These are phyloP conservation scores for Probosciger aterrimus DNA, from an alignment of 2,113 vertebrate species.

Conservation along the genomic window DNA sequence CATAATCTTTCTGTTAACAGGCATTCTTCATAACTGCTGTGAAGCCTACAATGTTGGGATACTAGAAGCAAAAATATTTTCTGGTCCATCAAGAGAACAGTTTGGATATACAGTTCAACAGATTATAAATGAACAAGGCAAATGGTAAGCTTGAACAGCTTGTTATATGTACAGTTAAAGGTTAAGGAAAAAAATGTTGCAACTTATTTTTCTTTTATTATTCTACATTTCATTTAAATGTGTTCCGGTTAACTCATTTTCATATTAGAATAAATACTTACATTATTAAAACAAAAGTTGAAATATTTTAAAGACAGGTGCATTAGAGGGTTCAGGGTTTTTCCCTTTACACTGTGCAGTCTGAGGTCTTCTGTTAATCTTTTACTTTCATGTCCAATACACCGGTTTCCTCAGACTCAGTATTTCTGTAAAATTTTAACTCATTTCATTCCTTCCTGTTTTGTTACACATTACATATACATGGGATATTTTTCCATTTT, in stretches of 20 bases:
- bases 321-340: not conserved
- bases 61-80: slow-evolving; percentile 82
- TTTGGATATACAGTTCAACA: slow-evolving; percentile 91
- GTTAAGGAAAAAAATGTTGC: not conserved
- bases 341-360: not conserved
- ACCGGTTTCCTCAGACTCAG: not conserved
- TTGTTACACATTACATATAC: not conserved
- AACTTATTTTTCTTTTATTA: not conserved
- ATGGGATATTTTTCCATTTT: not conserved
- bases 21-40: slow-evolving; percentile 68
- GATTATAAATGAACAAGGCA: slow-evolving; percentile 78
- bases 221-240: not conserved
- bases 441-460: not conserved
- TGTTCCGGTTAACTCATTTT: not conserved
- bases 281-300: not conserved
- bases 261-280: not conserved
- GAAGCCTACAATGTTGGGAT: slow-evolving; percentile 86
- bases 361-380: not conserved
- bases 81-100: slow-evolving; percentile 78
- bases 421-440: not conserved
- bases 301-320: not conserved
- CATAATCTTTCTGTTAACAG: slow-evolving; percentile 65
- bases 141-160: slow-evolving; percentile 81
- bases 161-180: not conserved
- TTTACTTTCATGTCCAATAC: not conserved